A percentile compares a stretch with the other conserved stretches of the same genome.
Conservation (phyloP, 2,888 invertebrate species). For the Lymantria dispar region DNA sequence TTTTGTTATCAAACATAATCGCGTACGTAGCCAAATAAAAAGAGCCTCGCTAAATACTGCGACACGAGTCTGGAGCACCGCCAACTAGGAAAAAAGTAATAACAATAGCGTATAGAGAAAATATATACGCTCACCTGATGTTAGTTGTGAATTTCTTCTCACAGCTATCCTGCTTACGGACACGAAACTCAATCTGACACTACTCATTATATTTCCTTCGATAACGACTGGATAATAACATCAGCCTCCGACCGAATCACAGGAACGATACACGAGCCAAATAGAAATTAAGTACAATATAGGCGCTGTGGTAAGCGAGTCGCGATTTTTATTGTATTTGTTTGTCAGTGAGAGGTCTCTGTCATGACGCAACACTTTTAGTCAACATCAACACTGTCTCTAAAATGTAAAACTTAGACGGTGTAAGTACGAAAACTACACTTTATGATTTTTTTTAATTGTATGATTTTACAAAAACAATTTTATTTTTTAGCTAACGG, state of each 20-base stretch:
- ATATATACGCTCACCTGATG: slow-evolving; percentile 64
- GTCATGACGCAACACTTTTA: slow-evolving; percentile 82
- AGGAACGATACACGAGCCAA: slow-evolving; percentile 40
- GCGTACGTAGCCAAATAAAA: slow-evolving; percentile 38
- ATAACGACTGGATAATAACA: slow-evolving; percentile 61
- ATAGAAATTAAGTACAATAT: slow-evolving; percentile 61
- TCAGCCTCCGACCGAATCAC: slow-evolving; percentile 59
- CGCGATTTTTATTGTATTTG: slow-evolving; percentile 78
- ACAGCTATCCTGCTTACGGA: slow-evolving; percentile 75
- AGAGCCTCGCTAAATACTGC: slow-evolving; percentile 31
- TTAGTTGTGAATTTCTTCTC: slow-evolving; percentile 68
- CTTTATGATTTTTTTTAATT: slow-evolving; percentile 72
- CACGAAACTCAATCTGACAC: slow-evolving; percentile 75
- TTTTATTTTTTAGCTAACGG: slow-evolving; percentile 68
- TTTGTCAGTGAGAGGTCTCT: slow-evolving; percentile 80
- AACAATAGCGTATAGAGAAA: slow-evolving; percentile 42
- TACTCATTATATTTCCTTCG: slow-evolving; percentile 68
- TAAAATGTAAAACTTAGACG: slow-evolving; percentile 49
- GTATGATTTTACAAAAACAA: slow-evolving; percentile 66
- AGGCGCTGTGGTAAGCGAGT: slow-evolving; percentile 46
- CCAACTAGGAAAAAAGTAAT: slow-evolving; percentile 50
- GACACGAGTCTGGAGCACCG: slow-evolving; percentile 59
- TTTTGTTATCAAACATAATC: slow-evolving; percentile 71
- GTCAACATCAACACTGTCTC: slow-evolving; percentile 71
- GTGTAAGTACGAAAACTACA: slow-evolving; percentile 71